Evolutionary conservation across 2,113 vertebrate species (phyloP).

Genomic region (Meriones unguiculatus): DNA sequence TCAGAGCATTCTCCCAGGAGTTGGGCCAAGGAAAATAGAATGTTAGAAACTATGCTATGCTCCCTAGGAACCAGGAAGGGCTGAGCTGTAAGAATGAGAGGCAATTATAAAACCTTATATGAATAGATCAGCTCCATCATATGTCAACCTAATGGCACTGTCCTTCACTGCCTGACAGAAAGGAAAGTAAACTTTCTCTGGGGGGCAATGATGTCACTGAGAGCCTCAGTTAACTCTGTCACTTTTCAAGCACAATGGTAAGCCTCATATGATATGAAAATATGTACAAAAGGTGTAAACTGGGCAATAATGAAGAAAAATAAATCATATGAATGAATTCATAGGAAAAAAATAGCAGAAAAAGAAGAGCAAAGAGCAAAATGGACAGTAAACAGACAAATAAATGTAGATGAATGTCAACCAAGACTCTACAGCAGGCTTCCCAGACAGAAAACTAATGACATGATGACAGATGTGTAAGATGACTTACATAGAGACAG

Average conservation of each 20-base stretch:
- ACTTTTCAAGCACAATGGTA: neutral
- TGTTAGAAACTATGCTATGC: too few relatives aligned
- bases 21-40: neutral
- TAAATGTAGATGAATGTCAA: neutral
- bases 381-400: neutral
- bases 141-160: neutral
- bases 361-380: neutral
- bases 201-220: too few relatives aligned
- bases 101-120: neutral
- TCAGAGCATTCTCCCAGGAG: neutral
- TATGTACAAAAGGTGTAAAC: neutral
- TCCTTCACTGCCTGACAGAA: neutral
- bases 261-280: neutral
- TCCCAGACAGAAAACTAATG: neutral
- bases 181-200: neutral
- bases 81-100: neutral
- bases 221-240: neutral
- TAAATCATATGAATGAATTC: neutral
- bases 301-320: neutral
- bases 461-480: neutral
- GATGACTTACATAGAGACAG: neutral
- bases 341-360: neutral
- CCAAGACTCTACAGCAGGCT: rapidly evolving
- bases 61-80: neutral
- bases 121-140: neutral